Percentiles rank a stretch among this genome's conserved stretches.
Evolutionary conservation across 2,113 vertebrate species (phyloP).

Genomic region (Prochilodus magdalenae): DNA sequence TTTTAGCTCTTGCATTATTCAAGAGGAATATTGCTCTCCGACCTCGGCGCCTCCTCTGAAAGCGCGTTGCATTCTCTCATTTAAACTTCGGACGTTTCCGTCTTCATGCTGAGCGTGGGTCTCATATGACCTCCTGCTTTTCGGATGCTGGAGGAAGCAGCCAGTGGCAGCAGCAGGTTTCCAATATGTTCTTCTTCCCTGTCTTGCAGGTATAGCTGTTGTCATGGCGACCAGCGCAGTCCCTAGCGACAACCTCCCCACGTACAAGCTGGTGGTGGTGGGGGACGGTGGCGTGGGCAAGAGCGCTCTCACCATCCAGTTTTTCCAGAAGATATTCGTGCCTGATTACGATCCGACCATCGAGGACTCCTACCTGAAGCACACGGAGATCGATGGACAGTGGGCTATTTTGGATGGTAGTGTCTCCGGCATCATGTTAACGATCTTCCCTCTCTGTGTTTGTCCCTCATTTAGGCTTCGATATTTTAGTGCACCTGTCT

Average conservation of each 20-base stretch:
- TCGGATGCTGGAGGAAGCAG: background rate
- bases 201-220: slow-evolving; percentile 76
- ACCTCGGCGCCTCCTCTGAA: background rate
- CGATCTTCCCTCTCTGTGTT: background rate
- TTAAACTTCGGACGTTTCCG: background rate
- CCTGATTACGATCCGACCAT: slow-evolving; percentile 98
- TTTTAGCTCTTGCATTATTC: slow-evolving; percentile 4
- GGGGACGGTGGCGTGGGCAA: slow-evolving; percentile 97
- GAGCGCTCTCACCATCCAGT: slow-evolving; percentile 98
- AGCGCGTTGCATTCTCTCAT: background rate
- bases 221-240: slow-evolving; percentile 95
- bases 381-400: slow-evolving; percentile 97
- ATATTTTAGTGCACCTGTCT: too few species aligned
- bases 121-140: background rate
- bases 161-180: background rate
- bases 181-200: slow-evolving; percentile 41
- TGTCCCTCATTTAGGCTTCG: background rate
- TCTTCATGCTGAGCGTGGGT: background rate
- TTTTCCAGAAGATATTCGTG: slow-evolving; percentile 99
- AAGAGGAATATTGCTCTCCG: slow-evolving; percentile 3
- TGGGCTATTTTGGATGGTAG: slow-evolving; percentile 99
- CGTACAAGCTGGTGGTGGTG: slow-evolving; percentile 97
- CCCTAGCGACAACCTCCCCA: slow-evolving; percentile 97
- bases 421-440: background rate
- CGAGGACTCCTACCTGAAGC: slow-evolving; percentile 98